Evolutionary conservation across 2,113 vertebrate genomes (phyloP), one percentile per base, ranked within the genome.

Genomic region (Erinaceus europaeus): DNA sequence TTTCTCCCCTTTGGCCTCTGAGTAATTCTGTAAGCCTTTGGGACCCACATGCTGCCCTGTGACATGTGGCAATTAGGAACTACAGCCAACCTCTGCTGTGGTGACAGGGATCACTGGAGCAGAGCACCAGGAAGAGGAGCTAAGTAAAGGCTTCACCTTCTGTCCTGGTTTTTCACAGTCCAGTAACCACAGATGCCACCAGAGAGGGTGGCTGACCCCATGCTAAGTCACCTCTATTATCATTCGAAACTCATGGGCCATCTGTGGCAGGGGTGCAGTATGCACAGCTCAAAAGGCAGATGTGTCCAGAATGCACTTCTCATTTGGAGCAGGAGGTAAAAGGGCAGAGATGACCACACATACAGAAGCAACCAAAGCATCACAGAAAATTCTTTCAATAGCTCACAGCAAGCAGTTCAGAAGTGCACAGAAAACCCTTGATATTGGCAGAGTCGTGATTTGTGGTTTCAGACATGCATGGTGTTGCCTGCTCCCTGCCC

Each of bases 341-440:
- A 44, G 67, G 27, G 32, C 61, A 72, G 44, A 73, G 86, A 61
- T 9, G 12, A 44, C 48, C 0, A 1, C 17, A 57, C 23, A 53
- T 14, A 69, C 4, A 88, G 73, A 81, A 78, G 77, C 46, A 29
- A 42, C 32, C 2, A n/a, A 86, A 79, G 59, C n/a, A 57, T 10
- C 20, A 92, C 64, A 71, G 83, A 94, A 75, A 82, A 85, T 65
- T 72, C 61, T 82, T 85, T 82, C 79, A 89, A 61, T 84, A 46
- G 90, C 64, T 77, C 84, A 67, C 86, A 93, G 90, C 65, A 9
- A 91, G 75, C 67, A 46, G 71, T 68, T 55, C 88, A 86, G 83
- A 85, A 68, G 88, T 21, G 69, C 62, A 87, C 91, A 95, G 94
- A 90, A 94, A 95, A 82, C 75, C 79, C 91, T 79, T 9, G 21